Evolutionary conservation across 1,140 invertebrate species (phyloP).

Genomic region (Globodera rostochiensis): DNA sequence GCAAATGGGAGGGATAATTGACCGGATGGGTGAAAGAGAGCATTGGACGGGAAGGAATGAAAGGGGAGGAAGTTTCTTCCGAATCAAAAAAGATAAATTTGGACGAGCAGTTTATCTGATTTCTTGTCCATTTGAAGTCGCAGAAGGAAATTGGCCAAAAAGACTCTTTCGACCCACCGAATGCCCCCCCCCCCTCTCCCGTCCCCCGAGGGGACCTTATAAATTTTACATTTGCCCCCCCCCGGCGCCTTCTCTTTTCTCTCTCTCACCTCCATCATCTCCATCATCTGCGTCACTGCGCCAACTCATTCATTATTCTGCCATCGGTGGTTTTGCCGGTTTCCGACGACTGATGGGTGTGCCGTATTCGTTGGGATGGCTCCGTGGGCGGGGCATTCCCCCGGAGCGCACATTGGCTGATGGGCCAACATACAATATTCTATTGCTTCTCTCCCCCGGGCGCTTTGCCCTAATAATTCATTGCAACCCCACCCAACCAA

Average conservation of each 20-base stretch:
- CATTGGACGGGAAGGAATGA: background rate
- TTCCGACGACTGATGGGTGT: slow-evolving; percentile 4
- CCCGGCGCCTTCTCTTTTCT: background rate
- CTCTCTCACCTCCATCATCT: background rate
- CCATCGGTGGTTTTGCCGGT: slow-evolving; percentile 5
- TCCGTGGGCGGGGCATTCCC: background rate
- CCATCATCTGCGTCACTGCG: background rate
- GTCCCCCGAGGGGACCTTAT: background rate
- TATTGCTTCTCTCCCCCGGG: background rate
- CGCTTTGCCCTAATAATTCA: slow-evolving; percentile 10
- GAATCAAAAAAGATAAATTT: too few relatives aligned
- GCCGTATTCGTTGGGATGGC: background rate
- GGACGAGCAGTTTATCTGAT: too few relatives aligned
- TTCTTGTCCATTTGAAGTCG: too few relatives aligned
- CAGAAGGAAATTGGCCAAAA: too few relatives aligned
- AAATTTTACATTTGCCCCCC: slow-evolving; percentile 3
- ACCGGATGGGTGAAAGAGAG: background rate
- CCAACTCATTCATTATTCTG: slow-evolving; percentile 10
- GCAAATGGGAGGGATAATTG: background rate
- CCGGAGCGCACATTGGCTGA: background rate
- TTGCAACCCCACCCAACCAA: background rate
- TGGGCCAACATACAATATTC: background rate
- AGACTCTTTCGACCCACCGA: too few relatives aligned
- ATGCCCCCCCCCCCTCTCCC: background rate
- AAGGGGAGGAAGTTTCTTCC: background rate